These are phyloP conservation scores for Epinephelus coioides DNA, from an alignment of 2,797 vertebrate genomes.

Conservation along the genomic window DNA sequence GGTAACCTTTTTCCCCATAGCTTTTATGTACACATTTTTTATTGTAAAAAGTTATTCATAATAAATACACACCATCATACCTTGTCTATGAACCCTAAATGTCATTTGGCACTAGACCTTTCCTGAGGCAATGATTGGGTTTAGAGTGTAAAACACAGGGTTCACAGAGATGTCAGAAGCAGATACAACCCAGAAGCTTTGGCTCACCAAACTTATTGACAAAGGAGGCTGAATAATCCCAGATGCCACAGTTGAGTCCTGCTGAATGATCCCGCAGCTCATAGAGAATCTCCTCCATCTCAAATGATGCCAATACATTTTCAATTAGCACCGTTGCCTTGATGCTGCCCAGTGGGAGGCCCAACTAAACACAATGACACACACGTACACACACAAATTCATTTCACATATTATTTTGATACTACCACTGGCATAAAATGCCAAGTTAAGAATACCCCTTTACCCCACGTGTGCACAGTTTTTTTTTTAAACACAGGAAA, in stretches of 20 bases:
- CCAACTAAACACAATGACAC: conserved; percentile 74
- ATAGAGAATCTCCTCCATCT: conserved; percentile 91
- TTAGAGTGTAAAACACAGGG: background rate
- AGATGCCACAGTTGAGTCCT: conserved; percentile 90
- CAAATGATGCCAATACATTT: conserved; percentile 87
- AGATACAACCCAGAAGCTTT: background rate
- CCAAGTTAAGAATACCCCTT: background rate
- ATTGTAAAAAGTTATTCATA: background rate
- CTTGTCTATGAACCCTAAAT: background rate
- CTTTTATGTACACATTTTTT: background rate
- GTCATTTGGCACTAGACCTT: background rate
- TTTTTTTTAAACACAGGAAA: no score
- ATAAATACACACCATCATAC: background rate
- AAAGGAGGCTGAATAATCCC: conserved; percentile 91
- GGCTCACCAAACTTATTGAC: conserved; percentile 88
- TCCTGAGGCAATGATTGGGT: background rate
- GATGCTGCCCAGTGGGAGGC: conserved; percentile 83
- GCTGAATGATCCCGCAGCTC: conserved; percentile 88
- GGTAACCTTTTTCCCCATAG: background rate
- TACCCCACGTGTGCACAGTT: no score
- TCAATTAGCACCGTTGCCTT: conserved; percentile 89
- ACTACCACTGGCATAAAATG: background rate
- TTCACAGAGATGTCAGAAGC: background rate
- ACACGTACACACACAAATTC: conserved; percentile 10
- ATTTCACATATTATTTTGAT: background rate